A percentile compares a stretch with the other conserved stretches of the same genome.
These are phyloP conservation scores for Chloromyia formosa DNA, from an alignment of 2,888 invertebrate species.

Conservation along the genomic window DNA sequence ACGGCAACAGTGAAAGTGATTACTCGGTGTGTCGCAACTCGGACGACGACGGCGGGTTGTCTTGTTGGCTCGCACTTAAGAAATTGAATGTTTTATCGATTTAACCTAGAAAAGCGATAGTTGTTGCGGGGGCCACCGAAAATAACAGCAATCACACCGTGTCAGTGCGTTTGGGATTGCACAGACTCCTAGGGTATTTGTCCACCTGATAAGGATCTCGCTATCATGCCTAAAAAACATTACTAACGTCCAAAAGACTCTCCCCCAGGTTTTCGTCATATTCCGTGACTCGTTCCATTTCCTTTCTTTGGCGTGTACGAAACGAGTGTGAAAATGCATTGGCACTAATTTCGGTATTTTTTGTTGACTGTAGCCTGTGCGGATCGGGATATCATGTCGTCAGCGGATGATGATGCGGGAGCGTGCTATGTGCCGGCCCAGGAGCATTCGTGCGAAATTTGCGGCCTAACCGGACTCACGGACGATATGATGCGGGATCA, in stretches of 20 bases:
- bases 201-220: neutral
- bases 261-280: neutral
- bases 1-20: neutral
- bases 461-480: conserved; percentile 82
- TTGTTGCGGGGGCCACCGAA: neutral
- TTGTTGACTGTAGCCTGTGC: neutral
- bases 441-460: conserved; percentile 78
- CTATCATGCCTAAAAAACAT: conserved; percentile 1
- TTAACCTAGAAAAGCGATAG: conserved; percentile 34
- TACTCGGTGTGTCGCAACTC: neutral
- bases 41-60: no score
- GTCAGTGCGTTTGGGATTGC: neutral
- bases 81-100: conserved; percentile 37
- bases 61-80: neutral
- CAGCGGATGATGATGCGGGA: conserved; percentile 51
- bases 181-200: neutral
- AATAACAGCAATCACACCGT: neutral
- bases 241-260: neutral
- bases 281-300: neutral
- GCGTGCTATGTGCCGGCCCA: conserved; percentile 51
- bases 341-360: neutral
- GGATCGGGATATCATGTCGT: conserved; percentile 40
- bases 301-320: no score
- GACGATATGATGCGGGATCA: conserved; percentile 83
- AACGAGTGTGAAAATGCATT: neutral